A percentile compares a stretch with the other conserved stretches of the same genome.
Conservation (phyloP, 1,140 invertebrate genomes). For the Schlechtendalia chinensis region DNA sequence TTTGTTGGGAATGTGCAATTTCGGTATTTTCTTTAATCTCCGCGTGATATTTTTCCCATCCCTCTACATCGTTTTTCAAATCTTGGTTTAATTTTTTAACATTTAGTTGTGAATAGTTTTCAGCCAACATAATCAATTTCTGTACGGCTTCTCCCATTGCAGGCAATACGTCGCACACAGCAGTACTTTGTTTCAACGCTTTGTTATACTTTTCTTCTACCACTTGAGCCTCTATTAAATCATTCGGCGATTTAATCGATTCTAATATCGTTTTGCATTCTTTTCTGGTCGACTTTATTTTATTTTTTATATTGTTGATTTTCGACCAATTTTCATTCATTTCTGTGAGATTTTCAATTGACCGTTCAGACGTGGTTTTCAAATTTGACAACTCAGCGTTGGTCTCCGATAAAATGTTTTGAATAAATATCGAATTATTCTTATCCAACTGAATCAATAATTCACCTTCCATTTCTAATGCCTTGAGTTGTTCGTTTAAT, state of each 20-base stretch:
- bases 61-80: constrained; percentile 63
- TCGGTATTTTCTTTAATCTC: constrained; percentile 70
- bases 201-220: constrained; percentile 72
- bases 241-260: constrained; percentile 61
- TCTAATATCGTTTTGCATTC: constrained; percentile 10
- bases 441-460: constrained; percentile 7
- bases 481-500: not conserved
- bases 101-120: constrained; percentile 71
- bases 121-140: constrained; percentile 68
- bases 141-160: constrained; percentile 72
- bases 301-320: constrained; percentile 1
- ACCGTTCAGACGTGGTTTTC: not conserved
- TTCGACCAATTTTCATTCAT: not conserved
- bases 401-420: not conserved
- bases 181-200: constrained; percentile 70
- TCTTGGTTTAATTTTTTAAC: constrained; percentile 64
- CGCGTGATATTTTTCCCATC: constrained; percentile 74
- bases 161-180: constrained; percentile 71
- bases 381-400: constrained; percentile 3
- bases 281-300: constrained; percentile 9
- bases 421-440: not conserved
- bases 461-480: constrained; percentile 4
- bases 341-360: not conserved
- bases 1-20: constrained; percentile 79
- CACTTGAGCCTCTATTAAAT: constrained; percentile 63